A percentile compares a stretch with the other conserved stretches of the same genome.
These are phyloP conservation scores for Callyntrura guangdongensis DNA, from an alignment of 2,888 invertebrate genomes.

Conservation along the genomic window DNA sequence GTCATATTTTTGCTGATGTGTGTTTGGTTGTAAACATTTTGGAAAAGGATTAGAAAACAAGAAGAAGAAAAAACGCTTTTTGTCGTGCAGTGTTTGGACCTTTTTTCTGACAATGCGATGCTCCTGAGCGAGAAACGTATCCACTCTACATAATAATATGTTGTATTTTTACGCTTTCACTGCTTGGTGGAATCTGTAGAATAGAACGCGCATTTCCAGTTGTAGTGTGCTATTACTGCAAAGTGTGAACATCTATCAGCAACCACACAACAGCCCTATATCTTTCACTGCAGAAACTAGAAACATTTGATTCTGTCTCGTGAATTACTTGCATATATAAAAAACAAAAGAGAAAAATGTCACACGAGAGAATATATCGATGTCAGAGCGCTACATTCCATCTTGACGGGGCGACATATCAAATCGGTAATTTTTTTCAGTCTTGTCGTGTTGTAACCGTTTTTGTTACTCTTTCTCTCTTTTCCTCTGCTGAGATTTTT, in stretches of 20 bases:
- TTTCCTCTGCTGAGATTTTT: not conserved
- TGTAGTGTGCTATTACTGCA: not conserved
- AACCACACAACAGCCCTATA: not conserved
- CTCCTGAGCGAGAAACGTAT: not conserved
- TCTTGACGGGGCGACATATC: conserved; percentile 94
- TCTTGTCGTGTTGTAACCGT: conserved; percentile 28
- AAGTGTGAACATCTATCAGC: not conserved
- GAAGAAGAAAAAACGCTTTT: conserved; percentile 4
- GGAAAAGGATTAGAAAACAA: not conserved
- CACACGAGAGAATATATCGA: conserved; percentile 85
- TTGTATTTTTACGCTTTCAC: not conserved
- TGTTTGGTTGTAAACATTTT: not conserved
- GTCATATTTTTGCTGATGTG: not conserved
- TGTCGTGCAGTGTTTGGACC: conserved; percentile 6
- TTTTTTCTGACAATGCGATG: conserved; percentile 22
- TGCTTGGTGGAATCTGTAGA: conserved; percentile 2
- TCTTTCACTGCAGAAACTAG: not conserved
- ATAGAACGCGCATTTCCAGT: not conserved
- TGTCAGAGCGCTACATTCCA: conserved; percentile 96
- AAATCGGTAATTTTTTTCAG: conserved; percentile 89
- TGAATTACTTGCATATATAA: not conserved
- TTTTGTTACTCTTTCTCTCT: not conserved
- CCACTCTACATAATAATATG: not conserved
- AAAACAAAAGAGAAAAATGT: conserved; percentile 76
- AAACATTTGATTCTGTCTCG: conserved; percentile 25